Base-by-base conservation (phyloP, 2,797 vertebrate species). In the Lithobates pipiens region DNA sequence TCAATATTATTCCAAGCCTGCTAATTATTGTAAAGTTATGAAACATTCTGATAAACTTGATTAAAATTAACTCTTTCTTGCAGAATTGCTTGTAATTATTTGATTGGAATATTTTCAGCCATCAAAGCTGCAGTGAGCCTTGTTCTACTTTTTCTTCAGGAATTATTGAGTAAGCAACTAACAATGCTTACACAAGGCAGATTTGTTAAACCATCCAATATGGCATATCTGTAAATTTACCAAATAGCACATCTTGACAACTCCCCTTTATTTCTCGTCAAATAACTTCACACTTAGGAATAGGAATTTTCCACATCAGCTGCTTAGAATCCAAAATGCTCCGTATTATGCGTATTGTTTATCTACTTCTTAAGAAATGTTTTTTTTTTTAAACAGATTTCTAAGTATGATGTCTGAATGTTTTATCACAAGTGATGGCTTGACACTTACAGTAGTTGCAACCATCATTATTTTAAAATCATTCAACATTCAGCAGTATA, bases 111-210 rank as follows among this genome's bases (percentile, higher is more conserved):
- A 13, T 54, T 5, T 54, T 18, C 3, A 21, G n/a, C 2, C 61
- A 65, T 3, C n/a, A 25, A 69, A 77, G 23, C 65, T 76, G 23
- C 46, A 77, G 8, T 69, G 8, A 61, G 21, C 23, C n/a, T 34
- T 83, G 39, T 16, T 61, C 57, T 65, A 83, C n/a, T 50, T 69
- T 76, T 50, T 18, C 13, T 54, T 16, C 23, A 10, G 25, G 65
- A 79, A 80, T n/a, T 27, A 67, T 69, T 57, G 84, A 69, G 42
- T 80, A 76, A 57, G 77, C 72, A 42, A n/a, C 5, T 23, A 72
- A 18, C n/a, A 29, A 10, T 80, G 76, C 54, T 74, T 85, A 75
- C 23, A 23, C 46, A 61, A 39, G 29, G 42, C 21, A 67, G 70
- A 67, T 46, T 18, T 74, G 11, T 68, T 70, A 79, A 80, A 50